A percentile compares a stretch with the other conserved stretches of the same genome.
phyloP scores from a whole-genome alignment of 1,140 invertebrate species.

The Drosophila novamexicana region DNA sequence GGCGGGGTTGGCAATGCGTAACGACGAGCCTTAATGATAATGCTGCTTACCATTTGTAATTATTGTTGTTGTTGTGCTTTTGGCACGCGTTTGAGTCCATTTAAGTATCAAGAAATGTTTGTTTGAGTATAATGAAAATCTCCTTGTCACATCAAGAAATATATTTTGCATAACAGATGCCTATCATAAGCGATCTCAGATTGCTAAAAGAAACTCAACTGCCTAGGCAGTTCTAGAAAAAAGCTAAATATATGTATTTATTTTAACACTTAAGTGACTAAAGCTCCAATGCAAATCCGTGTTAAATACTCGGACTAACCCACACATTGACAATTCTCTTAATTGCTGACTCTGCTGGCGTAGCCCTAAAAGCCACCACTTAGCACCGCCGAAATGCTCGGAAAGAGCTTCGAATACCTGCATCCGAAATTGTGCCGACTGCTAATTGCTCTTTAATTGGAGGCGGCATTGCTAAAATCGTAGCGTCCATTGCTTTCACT shows the following conservation, averaged over 20 bases:
- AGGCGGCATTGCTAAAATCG: slow-evolving; percentile 8
- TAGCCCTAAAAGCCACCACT: slow-evolving; percentile 23
- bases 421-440: slow-evolving; percentile 26
- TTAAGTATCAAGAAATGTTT: too few species aligned
- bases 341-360: slow-evolving; percentile 27
- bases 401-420: neutral
- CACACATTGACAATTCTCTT: slow-evolving; percentile 16
- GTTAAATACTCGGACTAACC: neutral
- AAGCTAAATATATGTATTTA: too few species aligned
- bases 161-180: too few species aligned
- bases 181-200: too few species aligned
- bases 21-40: slow-evolving; percentile 43
- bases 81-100: slow-evolving; percentile 4
- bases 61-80: slow-evolving; percentile 7
- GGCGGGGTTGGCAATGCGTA: slow-evolving; percentile 66
- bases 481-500: slow-evolving; percentile 36
- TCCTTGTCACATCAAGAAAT: too few species aligned
- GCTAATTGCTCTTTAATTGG: slow-evolving; percentile 44
- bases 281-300: neutral
- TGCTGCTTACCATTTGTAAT: slow-evolving; percentile 38
- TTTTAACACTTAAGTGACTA: too few species aligned
- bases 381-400: slow-evolving; percentile 16
- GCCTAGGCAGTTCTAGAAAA: too few species aligned
- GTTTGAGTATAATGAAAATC: too few species aligned
- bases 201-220: too few species aligned